Base-by-base conservation (phyloP, 1,140 invertebrate species). In the Procambarus virginalis region DNA sequence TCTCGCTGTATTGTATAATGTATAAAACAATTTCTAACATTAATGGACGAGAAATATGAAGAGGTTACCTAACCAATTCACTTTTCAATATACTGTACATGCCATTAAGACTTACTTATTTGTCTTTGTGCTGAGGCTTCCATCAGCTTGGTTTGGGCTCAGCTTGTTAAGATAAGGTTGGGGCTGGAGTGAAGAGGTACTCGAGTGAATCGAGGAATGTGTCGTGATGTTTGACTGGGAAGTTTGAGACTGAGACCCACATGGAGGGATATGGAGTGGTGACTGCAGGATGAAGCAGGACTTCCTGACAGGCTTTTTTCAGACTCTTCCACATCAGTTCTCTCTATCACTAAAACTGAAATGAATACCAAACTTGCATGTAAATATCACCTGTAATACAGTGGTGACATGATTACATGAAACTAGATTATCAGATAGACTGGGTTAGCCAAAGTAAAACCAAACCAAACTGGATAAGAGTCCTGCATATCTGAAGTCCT, bases 221-320 rank as follows among this genome's bases (percentile, higher is more conserved):
- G 22, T 5, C 3, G 80, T 70, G n/a, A 83, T 48, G 58, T 68
- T 34, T 22, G 64, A 83, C 6, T 80, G 49, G 20, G 78, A n/a
- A 2, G 78, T 55, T 14, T 20, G 6, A 12, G 78, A 55, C 78
- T 20, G 22, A 22, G 78, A 80, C 9, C 78, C 49, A 58, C 49
- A 46, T 77, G 73, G 84, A 85, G 84, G 48, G 84, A 58, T 46
- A 85, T 85, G 84, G 84, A 76, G 55, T 77, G 84, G 73, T 77
- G 73, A 58, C 84, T 85, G 73, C 46, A 60, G 34, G 12, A 68
- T 22, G 80, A 82, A 10, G 60, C 22, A 8, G 84, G 84, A 60
- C 84, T 85, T n/a, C 49, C 64, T 45, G 55, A n/a, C 48, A 20
- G 17, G 78, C 14, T 14, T 12, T 80, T 46, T 22, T n/a, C 49